Evolutionary conservation across 2,113 vertebrate species (phyloP), one percentile per base, ranked within the genome.

Genomic region (Phrynosoma blainvillii): DNA sequence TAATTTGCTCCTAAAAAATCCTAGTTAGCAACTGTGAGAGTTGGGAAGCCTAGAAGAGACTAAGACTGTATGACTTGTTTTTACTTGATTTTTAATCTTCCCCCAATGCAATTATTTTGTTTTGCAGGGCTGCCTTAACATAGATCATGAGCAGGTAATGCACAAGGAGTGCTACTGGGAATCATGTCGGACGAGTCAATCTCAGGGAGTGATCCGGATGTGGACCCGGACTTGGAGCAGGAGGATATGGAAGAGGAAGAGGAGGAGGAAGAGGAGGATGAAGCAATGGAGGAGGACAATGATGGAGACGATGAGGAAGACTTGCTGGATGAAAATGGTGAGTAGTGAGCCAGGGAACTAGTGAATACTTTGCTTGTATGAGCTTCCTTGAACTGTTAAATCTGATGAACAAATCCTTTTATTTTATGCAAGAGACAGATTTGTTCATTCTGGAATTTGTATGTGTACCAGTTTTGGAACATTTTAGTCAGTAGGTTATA

Each of bases 141-240:
- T 91, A 92, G 97, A 98, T 94, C 97, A 98, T 98, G 98, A 97
- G 97, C 96, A 96, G 98, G 98, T 99, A 98, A 99, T 99, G 97
- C 96, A 97, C 97, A 95, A 94, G 95, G 95, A 97, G 96, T 96
- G 97, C 93, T 96, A 95, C 97, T 98, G 97, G 95, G 98, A 97
- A 95, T 97, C 98, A 99, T 99, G 99, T 99, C 98, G 96, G 98
- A 99, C 98, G 98, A 99, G 97, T 99, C 98, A 70, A 95, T 97
- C 98, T 99, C 99, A 96, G 98, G 98, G 97, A 99, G 98, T 95
- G 99, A 99, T 97, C 97, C 98, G 96, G 99, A 99, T 96, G 97
- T 97, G 95, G 98, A 98, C 95, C 97, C 98, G 95, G 98, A 98
- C 95, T 97, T 98, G 95, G 98, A 99, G 95, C 97, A 98, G 96